phyloP scores from a whole-genome alignment of 2,888 invertebrate genomes.

The Malacosoma neustria region DNA sequence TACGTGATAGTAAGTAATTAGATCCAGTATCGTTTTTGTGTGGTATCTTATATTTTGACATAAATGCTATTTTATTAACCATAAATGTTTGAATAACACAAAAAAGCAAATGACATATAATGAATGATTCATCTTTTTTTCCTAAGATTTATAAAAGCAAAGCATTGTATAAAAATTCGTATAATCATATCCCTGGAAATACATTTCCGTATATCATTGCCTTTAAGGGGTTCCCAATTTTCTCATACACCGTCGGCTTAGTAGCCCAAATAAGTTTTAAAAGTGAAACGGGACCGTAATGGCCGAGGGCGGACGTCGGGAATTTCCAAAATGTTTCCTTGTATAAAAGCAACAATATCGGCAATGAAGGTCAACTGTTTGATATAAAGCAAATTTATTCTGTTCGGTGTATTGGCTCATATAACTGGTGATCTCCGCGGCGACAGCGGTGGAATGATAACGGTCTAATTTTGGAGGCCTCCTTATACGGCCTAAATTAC shows the following conservation, averaged over 20 bases:
- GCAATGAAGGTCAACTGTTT: conserved; percentile 67
- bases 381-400: conserved; percentile 72
- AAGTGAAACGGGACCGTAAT: conserved; percentile 32
- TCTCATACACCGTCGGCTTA: conserved; percentile 29
- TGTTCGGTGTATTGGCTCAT: conserved; percentile 69
- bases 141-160: no score
- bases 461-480: conserved; percentile 65
- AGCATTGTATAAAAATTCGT: no score
- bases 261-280: conserved; percentile 41
- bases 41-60: no score
- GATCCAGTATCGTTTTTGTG: no score
- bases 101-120: no score
- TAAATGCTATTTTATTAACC: no score
- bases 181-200: no score
- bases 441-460: conserved; percentile 70
- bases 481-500: conserved; percentile 65
- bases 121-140: no score
- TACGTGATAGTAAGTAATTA: no score
- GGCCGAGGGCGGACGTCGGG: conserved; percentile 33
- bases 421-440: conserved; percentile 65
- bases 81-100: no score
- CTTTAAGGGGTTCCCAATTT: conserved; percentile 40
- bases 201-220: not conserved
- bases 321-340: conserved; percentile 53
- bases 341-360: conserved; percentile 62